These are phyloP conservation scores for Lacanobia oleracea DNA, from an alignment of 2,888 invertebrate species.

Conservation along the genomic window DNA sequence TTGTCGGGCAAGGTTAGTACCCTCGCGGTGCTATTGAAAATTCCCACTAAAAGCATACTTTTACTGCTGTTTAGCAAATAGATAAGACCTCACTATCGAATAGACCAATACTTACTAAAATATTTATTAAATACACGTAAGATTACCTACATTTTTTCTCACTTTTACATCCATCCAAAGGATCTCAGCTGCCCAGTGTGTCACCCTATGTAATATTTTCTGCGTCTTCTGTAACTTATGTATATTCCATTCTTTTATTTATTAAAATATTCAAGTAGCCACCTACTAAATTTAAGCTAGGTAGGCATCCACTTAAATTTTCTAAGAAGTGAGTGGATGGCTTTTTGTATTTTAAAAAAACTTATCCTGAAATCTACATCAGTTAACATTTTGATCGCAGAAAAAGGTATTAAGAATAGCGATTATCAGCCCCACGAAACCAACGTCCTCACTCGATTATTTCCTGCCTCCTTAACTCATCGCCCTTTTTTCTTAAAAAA, in stretches of 20 bases:
- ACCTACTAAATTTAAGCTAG: neutral
- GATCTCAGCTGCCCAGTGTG: too few species aligned
- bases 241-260: too few species aligned
- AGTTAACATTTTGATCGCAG: constrained; percentile 18
- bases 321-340: neutral
- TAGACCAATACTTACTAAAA: neutral
- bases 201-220: too few species aligned
- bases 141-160: neutral
- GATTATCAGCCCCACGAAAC: constrained; percentile 29
- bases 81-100: neutral
- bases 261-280: neutral
- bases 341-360: neutral
- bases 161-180: too few species aligned
- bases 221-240: too few species aligned
- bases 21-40: constrained; percentile 70
- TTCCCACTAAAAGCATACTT: constrained; percentile 67
- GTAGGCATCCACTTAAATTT: neutral
- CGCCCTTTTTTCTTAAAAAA: constrained; percentile 36
- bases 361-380: neutral
- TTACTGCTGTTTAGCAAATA: constrained; percentile 39
- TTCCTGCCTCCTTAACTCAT: too few species aligned
- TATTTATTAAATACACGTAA: neutral
- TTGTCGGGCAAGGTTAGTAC: constrained; percentile 75
- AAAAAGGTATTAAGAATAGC: constrained; percentile 18
- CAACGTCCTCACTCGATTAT: constrained; percentile 34